These are phyloP conservation scores for Anorthoa munda DNA, from an alignment of 2,888 invertebrate genomes.

Conservation along the genomic window DNA sequence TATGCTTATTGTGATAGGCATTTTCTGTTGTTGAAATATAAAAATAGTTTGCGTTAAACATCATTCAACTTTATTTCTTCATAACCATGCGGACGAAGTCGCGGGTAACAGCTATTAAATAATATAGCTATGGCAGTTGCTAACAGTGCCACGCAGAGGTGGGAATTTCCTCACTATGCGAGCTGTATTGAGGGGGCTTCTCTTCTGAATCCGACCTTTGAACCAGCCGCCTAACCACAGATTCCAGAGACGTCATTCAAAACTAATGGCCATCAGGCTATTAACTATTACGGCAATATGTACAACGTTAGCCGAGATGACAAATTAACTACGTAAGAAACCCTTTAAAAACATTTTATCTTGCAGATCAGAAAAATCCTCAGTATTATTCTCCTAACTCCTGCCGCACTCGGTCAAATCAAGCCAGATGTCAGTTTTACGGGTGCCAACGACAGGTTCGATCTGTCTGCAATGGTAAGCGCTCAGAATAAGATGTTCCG, in stretches of 20 bases:
- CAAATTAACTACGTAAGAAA: not conserved
- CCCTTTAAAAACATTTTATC: not conserved
- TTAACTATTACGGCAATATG: not conserved
- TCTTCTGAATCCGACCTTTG: not conserved
- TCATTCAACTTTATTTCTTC: no score
- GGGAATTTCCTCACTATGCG: not conserved
- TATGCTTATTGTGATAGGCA: no score
- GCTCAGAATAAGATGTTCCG: constrained; percentile 64
- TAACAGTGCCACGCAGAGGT: no score
- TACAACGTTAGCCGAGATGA: not conserved
- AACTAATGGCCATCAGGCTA: not conserved
- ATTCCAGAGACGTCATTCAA: not conserved
- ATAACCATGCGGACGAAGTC: no score
- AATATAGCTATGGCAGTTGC: no score
- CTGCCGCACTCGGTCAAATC: constrained; percentile 64
- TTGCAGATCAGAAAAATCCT: constrained; percentile 42
- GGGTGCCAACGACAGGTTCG: constrained; percentile 79
- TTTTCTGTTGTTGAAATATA: no score
- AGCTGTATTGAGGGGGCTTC: not conserved
- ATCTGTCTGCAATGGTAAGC: constrained; percentile 72
- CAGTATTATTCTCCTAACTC: constrained; percentile 29
- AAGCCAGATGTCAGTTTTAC: constrained; percentile 80
- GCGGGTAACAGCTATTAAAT: no score
- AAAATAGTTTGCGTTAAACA: no score
- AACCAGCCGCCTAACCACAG: not conserved